phyloP scores from a whole-genome alignment of 2,888 invertebrate genomes.

The Apodemia duryi region DNA sequence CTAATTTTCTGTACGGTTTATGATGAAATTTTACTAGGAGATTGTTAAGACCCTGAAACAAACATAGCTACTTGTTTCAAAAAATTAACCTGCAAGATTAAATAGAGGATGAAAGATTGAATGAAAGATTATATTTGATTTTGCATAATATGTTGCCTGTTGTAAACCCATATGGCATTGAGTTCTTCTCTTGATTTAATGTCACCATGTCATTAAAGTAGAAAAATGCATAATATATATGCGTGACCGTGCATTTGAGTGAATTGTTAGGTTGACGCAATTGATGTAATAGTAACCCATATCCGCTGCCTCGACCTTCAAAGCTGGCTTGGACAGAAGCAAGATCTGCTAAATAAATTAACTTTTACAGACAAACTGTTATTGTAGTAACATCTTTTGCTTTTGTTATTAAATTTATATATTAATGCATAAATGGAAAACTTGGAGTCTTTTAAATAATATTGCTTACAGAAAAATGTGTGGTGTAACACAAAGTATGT shows the following conservation, averaged over 20 bases:
- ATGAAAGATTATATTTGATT: not conserved
- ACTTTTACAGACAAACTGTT: not conserved
- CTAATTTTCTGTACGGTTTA: too few species aligned
- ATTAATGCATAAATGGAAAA: too few species aligned
- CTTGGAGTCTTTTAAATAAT: too few species aligned
- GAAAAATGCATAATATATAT: slow-evolving; percentile 29
- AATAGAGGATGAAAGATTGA: too few species aligned
- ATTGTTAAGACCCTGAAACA: too few species aligned
- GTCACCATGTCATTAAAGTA: slow-evolving; percentile 17
- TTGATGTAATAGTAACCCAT: slow-evolving; percentile 44
- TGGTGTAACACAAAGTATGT: too few species aligned
- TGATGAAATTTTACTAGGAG: too few species aligned
- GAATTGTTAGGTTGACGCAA: slow-evolving; percentile 46
- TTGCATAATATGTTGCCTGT: not conserved
- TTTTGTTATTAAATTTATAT: not conserved
- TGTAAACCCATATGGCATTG: not conserved
- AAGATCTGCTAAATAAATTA: slow-evolving; percentile 8
- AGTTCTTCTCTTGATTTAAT: slow-evolving; percentile 11
- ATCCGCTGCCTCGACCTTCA: slow-evolving; percentile 49
- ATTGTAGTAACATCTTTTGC: not conserved
- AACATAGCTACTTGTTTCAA: too few species aligned
- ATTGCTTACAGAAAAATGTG: too few species aligned
- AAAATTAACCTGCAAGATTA: not conserved
- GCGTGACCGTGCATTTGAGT: slow-evolving; percentile 48
- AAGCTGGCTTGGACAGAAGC: slow-evolving; percentile 24